phyloP scores from a whole-genome alignment of 2,797 vertebrate species.

The Emydoidea blandingii region DNA sequence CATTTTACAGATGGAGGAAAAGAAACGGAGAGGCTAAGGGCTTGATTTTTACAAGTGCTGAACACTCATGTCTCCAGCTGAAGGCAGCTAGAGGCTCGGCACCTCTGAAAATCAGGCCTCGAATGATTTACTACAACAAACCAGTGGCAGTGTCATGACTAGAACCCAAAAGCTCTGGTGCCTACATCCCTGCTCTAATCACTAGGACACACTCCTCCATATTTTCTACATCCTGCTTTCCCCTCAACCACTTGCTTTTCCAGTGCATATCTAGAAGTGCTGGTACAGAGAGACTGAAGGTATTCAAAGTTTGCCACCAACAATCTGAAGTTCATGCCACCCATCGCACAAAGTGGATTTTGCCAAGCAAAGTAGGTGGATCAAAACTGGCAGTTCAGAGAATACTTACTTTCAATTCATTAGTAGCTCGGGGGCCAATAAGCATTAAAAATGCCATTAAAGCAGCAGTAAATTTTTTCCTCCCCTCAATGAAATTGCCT shows the following conservation, averaged over 20 bases:
- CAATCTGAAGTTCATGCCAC: background rate
- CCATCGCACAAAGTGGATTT: background rate
- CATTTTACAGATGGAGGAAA: background rate
- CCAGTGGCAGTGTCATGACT: background rate
- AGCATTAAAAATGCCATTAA: conserved; percentile 60
- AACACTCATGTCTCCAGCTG: background rate
- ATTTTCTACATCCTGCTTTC: background rate
- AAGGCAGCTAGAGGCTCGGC: background rate
- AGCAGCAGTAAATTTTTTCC: conserved; percentile 42
- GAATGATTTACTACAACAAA: background rate
- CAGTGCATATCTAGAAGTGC: background rate
- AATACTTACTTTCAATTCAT: conserved; percentile 57
- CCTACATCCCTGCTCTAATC: fast-evolving
- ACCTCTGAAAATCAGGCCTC: background rate
- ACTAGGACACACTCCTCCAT: background rate
- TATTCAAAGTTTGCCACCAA: background rate
- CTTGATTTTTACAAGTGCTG: background rate
- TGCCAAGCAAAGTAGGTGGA: conserved; percentile 49
- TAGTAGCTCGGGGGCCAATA: conserved; percentile 55
- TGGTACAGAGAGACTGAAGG: background rate
- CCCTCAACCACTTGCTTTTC: background rate
- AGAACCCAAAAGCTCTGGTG: background rate
- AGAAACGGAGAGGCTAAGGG: background rate
- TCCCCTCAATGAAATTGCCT: conserved; percentile 46
- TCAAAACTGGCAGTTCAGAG: conserved; percentile 11